Conservation (phyloP, 2,888 invertebrate species). For the Mellilla xanthometata region DNA sequence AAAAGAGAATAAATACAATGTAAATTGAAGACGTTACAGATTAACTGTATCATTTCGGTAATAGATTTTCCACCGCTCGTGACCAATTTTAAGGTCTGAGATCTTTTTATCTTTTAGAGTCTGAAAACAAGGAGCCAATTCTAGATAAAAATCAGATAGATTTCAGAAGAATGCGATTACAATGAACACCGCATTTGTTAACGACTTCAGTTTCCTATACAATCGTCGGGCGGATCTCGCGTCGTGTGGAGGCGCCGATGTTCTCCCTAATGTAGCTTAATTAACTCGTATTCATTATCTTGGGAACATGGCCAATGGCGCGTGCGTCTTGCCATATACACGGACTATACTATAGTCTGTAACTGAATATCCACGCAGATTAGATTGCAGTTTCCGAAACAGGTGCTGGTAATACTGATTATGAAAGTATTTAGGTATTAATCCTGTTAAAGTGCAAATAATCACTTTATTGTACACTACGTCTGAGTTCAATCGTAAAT, state of each 20-base stretch:
- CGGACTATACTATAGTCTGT: constrained; percentile 39
- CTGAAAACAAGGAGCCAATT: constrained; percentile 7
- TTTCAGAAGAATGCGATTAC: constrained; percentile 25
- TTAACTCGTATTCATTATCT: constrained; percentile 81
- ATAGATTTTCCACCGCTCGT: constrained; percentile 4
- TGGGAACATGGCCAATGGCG: constrained; percentile 51
- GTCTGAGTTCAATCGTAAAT: too few species aligned
- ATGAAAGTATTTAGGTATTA: constrained; percentile 35
- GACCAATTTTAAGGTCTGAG: constrained; percentile 1
- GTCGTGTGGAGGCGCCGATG: constrained; percentile 76
- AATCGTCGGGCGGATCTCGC: constrained; percentile 62
- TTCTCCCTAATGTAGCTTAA: constrained; percentile 76
- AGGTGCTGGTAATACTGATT: constrained; percentile 26
- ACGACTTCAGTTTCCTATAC: constrained; percentile 52
- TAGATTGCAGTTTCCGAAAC: constrained; percentile 4
- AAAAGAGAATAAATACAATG: too few species aligned
- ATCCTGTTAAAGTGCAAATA: constrained; percentile 33
- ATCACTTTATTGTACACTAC: too few species aligned
- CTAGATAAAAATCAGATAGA: constrained; percentile 19
- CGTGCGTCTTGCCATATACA: constrained; percentile 50
- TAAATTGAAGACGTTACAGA: too few species aligned
- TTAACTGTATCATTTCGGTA: too few species aligned
- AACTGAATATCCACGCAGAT: constrained; percentile 8
- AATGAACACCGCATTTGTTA: constrained; percentile 43
- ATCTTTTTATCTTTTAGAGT: constrained; percentile 3